These are phyloP conservation scores for Atopsyche davidsoni DNA, from an alignment of 1,140 invertebrate genomes.

Conservation along the genomic window DNA sequence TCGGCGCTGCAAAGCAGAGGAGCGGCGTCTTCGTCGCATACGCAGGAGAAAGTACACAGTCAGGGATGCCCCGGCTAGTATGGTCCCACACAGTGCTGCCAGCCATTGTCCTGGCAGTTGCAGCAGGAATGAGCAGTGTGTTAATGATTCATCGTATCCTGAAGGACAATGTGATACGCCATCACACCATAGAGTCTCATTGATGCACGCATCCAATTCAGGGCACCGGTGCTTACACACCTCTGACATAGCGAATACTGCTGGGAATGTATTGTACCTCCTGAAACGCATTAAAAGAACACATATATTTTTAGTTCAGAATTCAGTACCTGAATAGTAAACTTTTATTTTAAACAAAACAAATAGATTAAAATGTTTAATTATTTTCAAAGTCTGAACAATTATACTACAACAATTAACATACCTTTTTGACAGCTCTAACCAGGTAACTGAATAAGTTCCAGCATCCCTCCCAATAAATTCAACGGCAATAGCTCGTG, in stretches of 20 bases:
- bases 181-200: conserved; percentile 83
- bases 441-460: conserved; percentile 72
- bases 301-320: neutral
- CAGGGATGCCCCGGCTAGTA: conserved; percentile 37
- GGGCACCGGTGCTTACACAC: conserved; percentile 77
- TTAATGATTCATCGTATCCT: conserved; percentile 77
- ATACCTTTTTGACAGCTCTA: conserved; percentile 63
- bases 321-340: neutral
- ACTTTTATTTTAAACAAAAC: too few species aligned
- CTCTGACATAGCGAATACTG: conserved; percentile 54
- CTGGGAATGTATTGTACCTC: conserved; percentile 40
- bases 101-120: conserved; percentile 68
- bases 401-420: too few species aligned
- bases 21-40: conserved; percentile 56
- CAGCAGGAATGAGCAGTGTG: conserved; percentile 69
- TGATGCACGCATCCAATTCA: conserved; percentile 82
- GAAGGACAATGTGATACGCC: conserved; percentile 79
- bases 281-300: conserved; percentile 33
- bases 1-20: conserved; percentile 67
- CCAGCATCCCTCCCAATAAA: conserved; percentile 68
- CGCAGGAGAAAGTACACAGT: conserved; percentile 34
- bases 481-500: conserved; percentile 67
- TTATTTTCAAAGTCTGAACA: too few species aligned
- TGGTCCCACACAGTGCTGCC: conserved; percentile 43
- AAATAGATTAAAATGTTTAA: too few species aligned